Base-by-base conservation (phyloP, 2,888 invertebrate genomes). In the Patella pellucida region DNA sequence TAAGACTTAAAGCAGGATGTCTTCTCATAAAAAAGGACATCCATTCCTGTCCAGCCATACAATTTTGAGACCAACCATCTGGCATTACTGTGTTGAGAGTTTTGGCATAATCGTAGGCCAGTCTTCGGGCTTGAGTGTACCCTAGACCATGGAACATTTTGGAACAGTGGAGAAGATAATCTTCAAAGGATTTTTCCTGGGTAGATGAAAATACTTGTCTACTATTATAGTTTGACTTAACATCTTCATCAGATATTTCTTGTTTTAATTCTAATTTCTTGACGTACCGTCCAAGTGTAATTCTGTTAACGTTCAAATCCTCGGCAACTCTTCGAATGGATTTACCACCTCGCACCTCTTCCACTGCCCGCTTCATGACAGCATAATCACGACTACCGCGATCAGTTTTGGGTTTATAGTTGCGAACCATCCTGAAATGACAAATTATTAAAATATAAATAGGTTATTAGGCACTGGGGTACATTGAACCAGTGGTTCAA, bases 91-190 rank as follows among this genome's bases (percentile, higher is more conserved):
- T n/a, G 15, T 27, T 68, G 14, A 68, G 31, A 68, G 14, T 68
- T 15, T n/a, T 15, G 19, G 68, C 68, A 68, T 68, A 68, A 27
- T 68, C 68, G 5, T 19, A 19, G 15, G 68, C 68, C 15, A 31
- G 19, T 31, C 19, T 31, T 68, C 68, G 15, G 14, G 31, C 31
- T 68, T 23, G 12, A 68, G 15, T 68, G 23, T 15, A 27, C 15
- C 68, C 68, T 15, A 68, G 19, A 68, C 68, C 68, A 68, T 31
- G 68, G 19, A 68, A 68, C 19, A 68, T 23, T 31, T 68, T 15
- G 4, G 68, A 68, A 31, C 15, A 68, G 31, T 15, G 23, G 14
- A 68, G 15, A 31, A 68, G 23, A 31, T 68, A 68, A 15, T 68
- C 68, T 19, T 23, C 68, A 9, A 68, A 19, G 15, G 68, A 5